Evolutionary conservation across 1,140 invertebrate genomes (phyloP).

Genomic region (Aphaenogaster ashmeadi): DNA sequence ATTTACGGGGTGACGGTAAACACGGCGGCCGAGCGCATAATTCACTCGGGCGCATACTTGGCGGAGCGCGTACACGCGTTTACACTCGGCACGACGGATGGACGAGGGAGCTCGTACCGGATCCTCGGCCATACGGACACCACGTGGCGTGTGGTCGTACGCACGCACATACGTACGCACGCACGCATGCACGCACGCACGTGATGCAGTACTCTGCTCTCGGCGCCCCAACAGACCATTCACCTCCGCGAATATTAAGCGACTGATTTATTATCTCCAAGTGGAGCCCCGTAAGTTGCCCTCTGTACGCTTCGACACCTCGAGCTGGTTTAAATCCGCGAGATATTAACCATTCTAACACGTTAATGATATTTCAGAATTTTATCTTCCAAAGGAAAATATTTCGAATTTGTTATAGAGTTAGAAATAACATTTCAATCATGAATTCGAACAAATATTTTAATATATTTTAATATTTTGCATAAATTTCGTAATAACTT

Average conservation of each 20-base stretch:
- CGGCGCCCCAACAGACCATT: not conserved
- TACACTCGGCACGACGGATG: conserved; percentile 64
- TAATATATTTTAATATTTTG: not conserved
- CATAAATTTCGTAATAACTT: not conserved
- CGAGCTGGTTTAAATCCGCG: not conserved
- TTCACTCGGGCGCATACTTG: conserved; percentile 70
- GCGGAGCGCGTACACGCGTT: conserved; percentile 71
- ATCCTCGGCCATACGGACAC: conserved; percentile 5
- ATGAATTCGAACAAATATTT: not conserved
- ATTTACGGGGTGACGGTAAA: conserved; percentile 75
- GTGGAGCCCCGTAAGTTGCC: conserved; percentile 56
- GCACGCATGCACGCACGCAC: not conserved
- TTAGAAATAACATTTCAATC: not conserved
- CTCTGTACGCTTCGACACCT: conserved; percentile 57
- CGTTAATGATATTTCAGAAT: not conserved
- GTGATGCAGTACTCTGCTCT: not conserved
- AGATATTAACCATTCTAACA: not conserved
- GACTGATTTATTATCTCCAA: conserved; percentile 34
- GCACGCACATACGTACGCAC: not conserved
- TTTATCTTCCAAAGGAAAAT: not conserved
- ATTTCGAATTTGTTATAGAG: not conserved
- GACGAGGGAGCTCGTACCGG: conserved; percentile 18
- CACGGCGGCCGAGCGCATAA: conserved; percentile 70
- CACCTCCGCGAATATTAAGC: conserved; percentile 22
- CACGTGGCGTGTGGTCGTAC: not conserved